phyloP scores from a whole-genome alignment of 2,113 vertebrate genomes.

The Corydoras maculifer region DNA sequence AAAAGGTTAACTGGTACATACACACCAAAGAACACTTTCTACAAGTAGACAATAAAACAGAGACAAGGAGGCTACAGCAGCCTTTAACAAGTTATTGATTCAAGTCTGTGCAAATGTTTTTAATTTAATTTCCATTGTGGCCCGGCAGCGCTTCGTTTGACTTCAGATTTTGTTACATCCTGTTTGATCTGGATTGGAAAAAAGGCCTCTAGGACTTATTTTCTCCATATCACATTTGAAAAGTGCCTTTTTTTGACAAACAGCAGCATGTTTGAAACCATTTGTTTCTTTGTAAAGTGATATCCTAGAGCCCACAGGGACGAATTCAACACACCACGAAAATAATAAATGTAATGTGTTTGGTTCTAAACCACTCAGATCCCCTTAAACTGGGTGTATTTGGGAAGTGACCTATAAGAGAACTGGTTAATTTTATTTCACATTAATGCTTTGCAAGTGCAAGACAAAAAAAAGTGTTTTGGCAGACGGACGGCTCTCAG shows the following conservation, averaged over 20 bases:
- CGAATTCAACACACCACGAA: conserved; percentile 1
- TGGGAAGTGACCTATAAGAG: neutral
- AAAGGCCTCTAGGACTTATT: conserved; percentile 8
- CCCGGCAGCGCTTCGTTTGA: neutral
- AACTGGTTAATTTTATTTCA: neutral
- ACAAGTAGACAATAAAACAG: neutral
- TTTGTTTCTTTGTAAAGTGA: conserved; percentile 11
- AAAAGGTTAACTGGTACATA: conserved; percentile 12
- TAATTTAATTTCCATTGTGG: conserved; percentile 10
- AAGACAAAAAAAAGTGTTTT: neutral
- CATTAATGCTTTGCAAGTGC: neutral
- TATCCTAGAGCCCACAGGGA: conserved; percentile 2
- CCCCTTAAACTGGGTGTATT: neutral
- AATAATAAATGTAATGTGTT: neutral
- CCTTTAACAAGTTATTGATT: conserved; percentile 11
- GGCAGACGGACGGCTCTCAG: neutral
- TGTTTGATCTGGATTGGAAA: conserved; percentile 19
- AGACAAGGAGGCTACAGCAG: neutral
- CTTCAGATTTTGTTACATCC: conserved; percentile 20
- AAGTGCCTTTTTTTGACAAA: conserved; percentile 2
- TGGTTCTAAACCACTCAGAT: neutral
- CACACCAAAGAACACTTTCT: neutral
- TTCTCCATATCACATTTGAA: conserved; percentile 3
- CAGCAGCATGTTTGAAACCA: conserved; percentile 15
- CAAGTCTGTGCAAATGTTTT: conserved; percentile 17